A percentile compares a stretch with the other conserved stretches of the same genome.
phyloP scores from a whole-genome alignment of 1,140 invertebrate genomes.

The Trichoplusia ni region DNA sequence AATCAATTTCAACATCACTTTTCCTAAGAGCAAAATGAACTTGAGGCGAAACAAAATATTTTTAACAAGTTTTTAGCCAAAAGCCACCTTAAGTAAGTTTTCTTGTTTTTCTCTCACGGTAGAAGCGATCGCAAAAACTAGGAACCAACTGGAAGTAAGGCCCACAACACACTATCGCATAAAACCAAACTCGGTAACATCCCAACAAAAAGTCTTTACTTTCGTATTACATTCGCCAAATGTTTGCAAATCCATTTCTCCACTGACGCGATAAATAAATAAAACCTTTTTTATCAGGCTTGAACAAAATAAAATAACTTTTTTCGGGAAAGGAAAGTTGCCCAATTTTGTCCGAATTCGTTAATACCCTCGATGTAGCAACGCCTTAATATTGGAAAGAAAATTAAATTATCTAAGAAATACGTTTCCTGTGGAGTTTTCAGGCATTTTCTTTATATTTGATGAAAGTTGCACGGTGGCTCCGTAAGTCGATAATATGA shows the following conservation, averaged over 20 bases:
- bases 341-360: constrained; percentile 23
- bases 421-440: constrained; percentile 24
- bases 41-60: neutral
- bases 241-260: constrained; percentile 14
- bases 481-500: constrained; percentile 2
- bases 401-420: constrained; percentile 43
- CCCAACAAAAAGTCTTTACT: neutral
- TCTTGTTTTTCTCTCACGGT: constrained; percentile 18
- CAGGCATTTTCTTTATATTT: constrained; percentile 31
- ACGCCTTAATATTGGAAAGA: constrained; percentile 23
- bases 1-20: too few relatives aligned
- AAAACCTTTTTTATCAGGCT: constrained; percentile 11
- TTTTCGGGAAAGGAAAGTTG: constrained; percentile 12
- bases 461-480: constrained; percentile 25
- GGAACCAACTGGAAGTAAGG: neutral
- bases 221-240: neutral
- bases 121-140: constrained; percentile 31
- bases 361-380: constrained; percentile 13
- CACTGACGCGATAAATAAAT: constrained; percentile 14
- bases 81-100: constrained; percentile 23
- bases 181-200: neutral
- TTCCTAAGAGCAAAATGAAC: neutral
- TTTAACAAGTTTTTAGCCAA: constrained; percentile 11
- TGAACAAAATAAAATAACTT: constrained; percentile 23
- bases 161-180: neutral